A percentile compares a stretch with the other conserved stretches of the same genome.
Evolutionary conservation across 2,113 vertebrate species (phyloP).

Genomic region (Abramis brama): DNA sequence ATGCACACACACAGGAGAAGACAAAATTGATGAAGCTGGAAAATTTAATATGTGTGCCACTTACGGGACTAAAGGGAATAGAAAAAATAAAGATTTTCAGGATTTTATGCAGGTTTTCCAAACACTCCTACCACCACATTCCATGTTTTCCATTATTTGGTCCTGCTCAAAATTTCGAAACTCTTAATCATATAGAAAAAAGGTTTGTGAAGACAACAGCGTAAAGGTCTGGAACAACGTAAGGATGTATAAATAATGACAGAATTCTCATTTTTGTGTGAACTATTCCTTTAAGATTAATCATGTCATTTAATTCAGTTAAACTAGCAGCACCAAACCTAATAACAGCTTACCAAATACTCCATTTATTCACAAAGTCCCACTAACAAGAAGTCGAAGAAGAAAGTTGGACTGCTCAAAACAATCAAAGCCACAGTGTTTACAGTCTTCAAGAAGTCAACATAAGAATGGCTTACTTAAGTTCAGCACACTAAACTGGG

Average conservation of each 20-base stretch:
- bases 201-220: background rate
- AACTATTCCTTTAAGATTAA: background rate
- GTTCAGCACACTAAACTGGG: background rate
- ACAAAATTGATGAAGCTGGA: background rate
- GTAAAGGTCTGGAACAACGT: background rate
- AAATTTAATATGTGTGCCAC: background rate
- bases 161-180: background rate
- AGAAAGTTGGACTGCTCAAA: background rate
- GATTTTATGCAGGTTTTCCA: background rate
- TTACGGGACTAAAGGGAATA: background rate
- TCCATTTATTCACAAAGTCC: no score
- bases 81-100: background rate
- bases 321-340: background rate
- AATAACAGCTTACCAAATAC: no score
- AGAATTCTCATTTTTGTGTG: background rate
- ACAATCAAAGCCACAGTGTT: background rate
- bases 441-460: background rate
- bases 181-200: background rate
- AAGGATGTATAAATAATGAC: background rate
- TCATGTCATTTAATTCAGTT: background rate
- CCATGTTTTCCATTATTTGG: background rate
- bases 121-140: background rate
- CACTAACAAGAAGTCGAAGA: no score
- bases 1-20: background rate
- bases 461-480: background rate